phyloP scores from a whole-genome alignment of 23 tunicate genomes.

The Styela clava region DNA sequence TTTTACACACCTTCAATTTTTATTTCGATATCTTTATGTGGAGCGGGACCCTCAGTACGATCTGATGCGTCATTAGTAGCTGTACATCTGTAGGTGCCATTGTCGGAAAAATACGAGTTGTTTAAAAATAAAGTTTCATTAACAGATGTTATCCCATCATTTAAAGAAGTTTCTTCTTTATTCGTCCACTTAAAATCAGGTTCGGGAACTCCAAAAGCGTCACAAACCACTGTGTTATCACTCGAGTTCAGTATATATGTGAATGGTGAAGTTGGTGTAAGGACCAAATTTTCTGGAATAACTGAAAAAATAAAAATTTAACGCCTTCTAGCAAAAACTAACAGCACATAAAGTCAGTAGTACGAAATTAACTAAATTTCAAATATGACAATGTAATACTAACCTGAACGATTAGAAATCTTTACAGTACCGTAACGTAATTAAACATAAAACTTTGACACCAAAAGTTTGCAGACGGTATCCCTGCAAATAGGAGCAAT shows the following conservation, averaged over 20 bases:
- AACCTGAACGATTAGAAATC: too few species aligned
- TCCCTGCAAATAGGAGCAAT: too few species aligned
- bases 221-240: neutral
- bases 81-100: conserved; percentile 7
- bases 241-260: neutral
- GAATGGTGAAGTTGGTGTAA: too few species aligned
- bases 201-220: neutral
- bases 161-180: neutral
- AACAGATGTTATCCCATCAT: neutral
- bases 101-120: conserved; percentile 4
- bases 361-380: too few species aligned
- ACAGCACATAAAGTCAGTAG: too few species aligned
- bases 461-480: too few species aligned
- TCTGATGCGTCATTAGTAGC: neutral
- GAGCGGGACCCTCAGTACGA: neutral
- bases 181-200: neutral
- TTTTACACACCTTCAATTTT: conserved; percentile 4
- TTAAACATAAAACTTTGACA: too few species aligned
- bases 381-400: too few species aligned
- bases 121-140: neutral
- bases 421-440: too few species aligned
- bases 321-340: too few species aligned
- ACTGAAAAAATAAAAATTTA: too few species aligned
- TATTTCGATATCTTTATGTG: neutral
- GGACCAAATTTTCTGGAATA: too few species aligned